Evolutionary conservation across 2,888 invertebrate genomes (phyloP).

Genomic region (Phengaris alcon): DNA sequence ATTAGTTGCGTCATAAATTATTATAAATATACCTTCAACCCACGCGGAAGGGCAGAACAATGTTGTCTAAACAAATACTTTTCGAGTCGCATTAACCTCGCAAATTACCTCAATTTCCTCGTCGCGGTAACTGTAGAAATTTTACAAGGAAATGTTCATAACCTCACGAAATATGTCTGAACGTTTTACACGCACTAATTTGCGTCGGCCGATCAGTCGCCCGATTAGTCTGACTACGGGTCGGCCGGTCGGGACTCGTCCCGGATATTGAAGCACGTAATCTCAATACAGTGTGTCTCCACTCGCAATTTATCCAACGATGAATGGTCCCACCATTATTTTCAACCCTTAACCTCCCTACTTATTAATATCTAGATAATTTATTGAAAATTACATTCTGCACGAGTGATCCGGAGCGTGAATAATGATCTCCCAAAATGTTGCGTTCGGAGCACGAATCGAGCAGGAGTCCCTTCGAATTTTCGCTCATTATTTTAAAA

Average conservation of each 20-base stretch:
- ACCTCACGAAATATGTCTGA: slow-evolving; percentile 46
- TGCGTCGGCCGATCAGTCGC: slow-evolving; percentile 39
- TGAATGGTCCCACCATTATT: slow-evolving; percentile 73
- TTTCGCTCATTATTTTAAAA: slow-evolving; percentile 21
- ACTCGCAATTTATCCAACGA: slow-evolving; percentile 76
- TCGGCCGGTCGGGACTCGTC: slow-evolving; percentile 37
- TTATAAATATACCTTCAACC: slow-evolving; percentile 2
- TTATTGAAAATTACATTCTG: slow-evolving; percentile 79
- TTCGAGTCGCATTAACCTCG: slow-evolving; percentile 42
- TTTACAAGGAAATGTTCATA: slow-evolving; percentile 46
- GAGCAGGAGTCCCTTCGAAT: neutral
- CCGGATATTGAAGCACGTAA: slow-evolving; percentile 80
- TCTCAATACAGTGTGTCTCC: slow-evolving; percentile 75
- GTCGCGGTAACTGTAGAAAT: slow-evolving; percentile 44
- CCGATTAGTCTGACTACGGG: slow-evolving; percentile 39
- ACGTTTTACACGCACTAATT: slow-evolving; percentile 53
- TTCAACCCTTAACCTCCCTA: slow-evolving; percentile 74
- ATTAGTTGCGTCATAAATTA: neutral
- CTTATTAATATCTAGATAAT: slow-evolving; percentile 79
- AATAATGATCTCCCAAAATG: slow-evolving; percentile 45
- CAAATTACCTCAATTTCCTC: slow-evolving; percentile 50
- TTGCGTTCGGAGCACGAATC: slow-evolving; percentile 8
- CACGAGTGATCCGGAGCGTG: slow-evolving; percentile 63
- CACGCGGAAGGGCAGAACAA: slow-evolving; percentile 35
- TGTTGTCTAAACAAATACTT: slow-evolving; percentile 40